phyloP scores from a whole-genome alignment of 2,113 vertebrate genomes.

The Ramphastos sulfuratus region DNA sequence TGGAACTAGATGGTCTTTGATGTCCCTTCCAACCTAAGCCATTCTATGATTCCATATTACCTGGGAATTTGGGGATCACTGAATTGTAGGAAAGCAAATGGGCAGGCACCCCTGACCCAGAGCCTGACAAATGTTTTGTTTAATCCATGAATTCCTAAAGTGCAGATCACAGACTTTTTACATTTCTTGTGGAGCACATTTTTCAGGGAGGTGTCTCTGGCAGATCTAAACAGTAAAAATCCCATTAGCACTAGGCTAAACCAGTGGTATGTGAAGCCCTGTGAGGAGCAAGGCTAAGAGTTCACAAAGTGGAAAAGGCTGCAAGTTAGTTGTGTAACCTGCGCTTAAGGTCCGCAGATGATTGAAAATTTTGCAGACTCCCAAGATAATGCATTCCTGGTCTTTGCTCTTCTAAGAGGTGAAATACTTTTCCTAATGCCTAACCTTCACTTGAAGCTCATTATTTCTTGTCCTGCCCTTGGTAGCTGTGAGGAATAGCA shows the following conservation, averaged over 20 bases:
- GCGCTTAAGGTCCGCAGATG: background rate
- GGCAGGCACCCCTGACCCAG: background rate
- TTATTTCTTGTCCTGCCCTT: conserved; percentile 42
- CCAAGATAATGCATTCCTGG: background rate
- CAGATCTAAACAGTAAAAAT: background rate
- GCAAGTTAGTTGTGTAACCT: background rate
- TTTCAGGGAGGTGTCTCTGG: background rate
- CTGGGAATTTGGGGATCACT: background rate
- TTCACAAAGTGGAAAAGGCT: background rate
- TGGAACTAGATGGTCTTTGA: too few species aligned
- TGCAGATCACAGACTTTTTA: background rate
- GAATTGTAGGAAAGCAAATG: background rate
- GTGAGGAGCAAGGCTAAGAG: background rate
- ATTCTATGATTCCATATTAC: background rate
- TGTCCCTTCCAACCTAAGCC: too few species aligned
- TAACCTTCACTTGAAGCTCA: conserved; percentile 3
- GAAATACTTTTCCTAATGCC: background rate
- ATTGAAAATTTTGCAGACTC: background rate
- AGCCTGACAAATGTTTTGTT: background rate
- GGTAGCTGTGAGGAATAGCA: conserved; percentile 5
- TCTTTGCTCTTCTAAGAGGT: background rate
- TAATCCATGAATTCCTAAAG: background rate
- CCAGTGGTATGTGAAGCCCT: background rate
- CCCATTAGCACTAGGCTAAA: background rate
- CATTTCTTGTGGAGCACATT: background rate